These are phyloP conservation scores for Anarsia innoxiella DNA, from an alignment of 2,888 invertebrate genomes.

Conservation along the genomic window DNA sequence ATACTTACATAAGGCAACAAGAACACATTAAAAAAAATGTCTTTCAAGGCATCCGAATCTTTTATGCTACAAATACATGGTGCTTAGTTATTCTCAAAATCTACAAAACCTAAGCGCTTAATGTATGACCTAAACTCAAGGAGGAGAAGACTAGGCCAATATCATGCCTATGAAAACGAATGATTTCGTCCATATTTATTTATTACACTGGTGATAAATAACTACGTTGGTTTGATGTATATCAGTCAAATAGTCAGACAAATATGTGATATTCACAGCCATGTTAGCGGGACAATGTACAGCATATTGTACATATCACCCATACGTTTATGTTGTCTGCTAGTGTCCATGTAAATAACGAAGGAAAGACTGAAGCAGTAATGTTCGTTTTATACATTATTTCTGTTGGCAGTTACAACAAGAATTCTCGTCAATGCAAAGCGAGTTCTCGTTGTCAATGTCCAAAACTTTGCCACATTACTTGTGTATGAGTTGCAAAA, in stretches of 20 bases:
- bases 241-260: constrained; percentile 32
- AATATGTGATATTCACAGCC: constrained; percentile 41
- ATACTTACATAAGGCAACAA: too few relatives aligned
- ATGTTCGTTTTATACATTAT: constrained; percentile 27
- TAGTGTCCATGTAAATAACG: constrained; percentile 62
- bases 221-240: constrained; percentile 27
- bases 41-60: too few relatives aligned
- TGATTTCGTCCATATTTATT: constrained; percentile 32
- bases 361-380: constrained; percentile 62
- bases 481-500: too few relatives aligned
- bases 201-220: too few relatives aligned
- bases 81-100: too few relatives aligned
- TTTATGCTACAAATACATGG: too few relatives aligned
- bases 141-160: background rate
- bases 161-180: constrained; percentile 2
- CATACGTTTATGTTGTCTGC: constrained; percentile 11
- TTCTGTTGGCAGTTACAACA: constrained; percentile 6
- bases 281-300: constrained; percentile 21
- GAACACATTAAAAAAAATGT: too few relatives aligned
- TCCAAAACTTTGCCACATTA: too few relatives aligned
- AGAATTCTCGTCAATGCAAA: constrained; percentile 13
- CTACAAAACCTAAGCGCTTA: too few relatives aligned
- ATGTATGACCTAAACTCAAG: too few relatives aligned
- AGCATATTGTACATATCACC: constrained; percentile 28
- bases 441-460: too few relatives aligned